phyloP scores from a whole-genome alignment of 2,797 vertebrate species.

The Caiman crocodilus region DNA sequence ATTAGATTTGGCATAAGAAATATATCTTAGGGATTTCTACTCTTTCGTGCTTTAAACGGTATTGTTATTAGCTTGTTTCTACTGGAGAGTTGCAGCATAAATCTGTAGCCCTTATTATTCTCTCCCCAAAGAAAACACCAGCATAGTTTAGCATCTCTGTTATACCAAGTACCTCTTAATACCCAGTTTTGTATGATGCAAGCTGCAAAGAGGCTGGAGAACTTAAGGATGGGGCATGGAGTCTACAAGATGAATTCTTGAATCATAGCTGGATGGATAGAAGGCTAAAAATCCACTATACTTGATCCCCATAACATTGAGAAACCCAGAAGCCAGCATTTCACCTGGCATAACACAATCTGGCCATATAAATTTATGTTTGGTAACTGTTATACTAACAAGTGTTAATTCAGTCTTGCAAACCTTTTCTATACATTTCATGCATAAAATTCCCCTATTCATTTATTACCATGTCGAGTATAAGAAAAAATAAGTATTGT shows the following conservation, averaged over 20 bases:
- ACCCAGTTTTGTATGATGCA: not conserved
- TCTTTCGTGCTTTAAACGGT: not conserved
- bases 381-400: not conserved
- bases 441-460: not conserved
- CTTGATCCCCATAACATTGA: not conserved
- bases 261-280: not conserved
- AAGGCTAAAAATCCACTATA: not conserved
- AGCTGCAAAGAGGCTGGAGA: not conserved
- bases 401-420: rapidly evolving
- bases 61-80: constrained; percentile 17
- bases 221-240: too few relatives aligned
- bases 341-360: not conserved
- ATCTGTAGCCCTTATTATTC: constrained; percentile 24
- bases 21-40: constrained; percentile 12
- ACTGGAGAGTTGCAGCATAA: not conserved
- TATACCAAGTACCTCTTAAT: not conserved
- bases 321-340: not conserved
- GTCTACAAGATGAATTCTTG: not conserved
- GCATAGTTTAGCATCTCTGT: not conserved
- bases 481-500: not conserved
- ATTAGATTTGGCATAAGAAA: not conserved
- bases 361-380: not conserved
- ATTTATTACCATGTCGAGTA: not conserved
- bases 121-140: constrained; percentile 1
- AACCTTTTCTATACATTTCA: not conserved